phyloP scores from a whole-genome alignment of 1,140 invertebrate species.

The Coptotermes formosanus region DNA sequence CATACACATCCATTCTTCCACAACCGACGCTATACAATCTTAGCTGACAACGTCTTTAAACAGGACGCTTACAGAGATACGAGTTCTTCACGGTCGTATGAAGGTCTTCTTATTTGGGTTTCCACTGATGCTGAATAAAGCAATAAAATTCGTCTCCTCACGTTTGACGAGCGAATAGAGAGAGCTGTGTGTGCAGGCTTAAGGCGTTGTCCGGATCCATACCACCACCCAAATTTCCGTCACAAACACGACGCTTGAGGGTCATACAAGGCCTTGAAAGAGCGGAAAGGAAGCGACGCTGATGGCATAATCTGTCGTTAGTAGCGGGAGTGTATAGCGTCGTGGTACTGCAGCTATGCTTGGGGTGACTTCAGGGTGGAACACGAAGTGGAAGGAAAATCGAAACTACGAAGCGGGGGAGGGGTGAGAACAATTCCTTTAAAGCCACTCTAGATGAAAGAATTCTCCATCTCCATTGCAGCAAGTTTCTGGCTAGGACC shows the following conservation, averaged over 20 bases:
- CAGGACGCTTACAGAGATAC: too few species aligned
- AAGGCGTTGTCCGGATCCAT: too few species aligned
- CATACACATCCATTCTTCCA: too few species aligned
- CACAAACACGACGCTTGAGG: background rate
- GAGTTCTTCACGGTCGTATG: too few species aligned
- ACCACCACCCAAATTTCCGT: background rate
- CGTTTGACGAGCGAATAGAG: too few species aligned
- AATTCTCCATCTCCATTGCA: background rate
- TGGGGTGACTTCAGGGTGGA: background rate
- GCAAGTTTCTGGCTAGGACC: background rate
- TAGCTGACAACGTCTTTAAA: too few species aligned
- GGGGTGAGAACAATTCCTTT: background rate
- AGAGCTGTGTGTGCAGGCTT: too few species aligned
- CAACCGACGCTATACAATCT: too few species aligned
- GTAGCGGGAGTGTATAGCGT: background rate
- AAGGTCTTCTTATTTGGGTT: too few species aligned
- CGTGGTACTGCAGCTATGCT: background rate
- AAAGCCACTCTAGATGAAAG: background rate
- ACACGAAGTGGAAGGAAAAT: background rate
- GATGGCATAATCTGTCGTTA: background rate
- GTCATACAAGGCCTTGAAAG: background rate
- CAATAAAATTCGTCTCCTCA: too few species aligned
- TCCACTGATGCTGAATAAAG: too few species aligned
- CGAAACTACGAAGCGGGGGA: background rate
- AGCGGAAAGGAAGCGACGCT: background rate